A percentile compares a stretch with the other conserved stretches of the same genome.
Evolutionary conservation across 2,888 invertebrate species (phyloP).

Genomic region (Mimas tiliae): DNA sequence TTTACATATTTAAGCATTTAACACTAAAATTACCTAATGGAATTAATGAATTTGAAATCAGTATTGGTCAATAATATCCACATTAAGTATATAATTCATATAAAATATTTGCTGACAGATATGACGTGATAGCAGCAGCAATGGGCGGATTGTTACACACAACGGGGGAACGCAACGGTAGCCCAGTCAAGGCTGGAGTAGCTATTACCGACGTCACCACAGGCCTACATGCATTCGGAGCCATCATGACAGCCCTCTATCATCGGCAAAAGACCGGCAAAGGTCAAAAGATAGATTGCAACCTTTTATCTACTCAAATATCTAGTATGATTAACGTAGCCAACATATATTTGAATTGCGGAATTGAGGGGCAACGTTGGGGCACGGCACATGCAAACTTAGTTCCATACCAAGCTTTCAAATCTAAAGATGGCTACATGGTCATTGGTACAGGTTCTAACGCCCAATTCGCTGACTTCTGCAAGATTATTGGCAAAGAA

Average conservation of each 20-base stretch:
- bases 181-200: slow-evolving; percentile 96
- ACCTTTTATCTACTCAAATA: slow-evolving; percentile 96
- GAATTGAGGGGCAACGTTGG: slow-evolving; percentile 90
- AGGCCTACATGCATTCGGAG: slow-evolving; percentile 97
- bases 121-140: slow-evolving; percentile 97
- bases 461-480: slow-evolving; percentile 90
- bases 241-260: slow-evolving; percentile 95
- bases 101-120: slow-evolving; percentile 64
- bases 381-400: slow-evolving; percentile 98
- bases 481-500: slow-evolving; percentile 85
- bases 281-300: slow-evolving; percentile 97
- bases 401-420: slow-evolving; percentile 97
- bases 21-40: too few species aligned
- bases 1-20: too few species aligned
- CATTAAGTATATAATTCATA: not conserved
- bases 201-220: slow-evolving; percentile 97
- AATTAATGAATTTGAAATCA: not conserved
- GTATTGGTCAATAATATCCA: not conserved
- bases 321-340: slow-evolving; percentile 95
- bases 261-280: slow-evolving; percentile 90
- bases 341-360: slow-evolving; percentile 95
- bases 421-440: slow-evolving; percentile 92
- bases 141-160: slow-evolving; percentile 95
- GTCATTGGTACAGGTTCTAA: slow-evolving; percentile 96
- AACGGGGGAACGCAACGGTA: slow-evolving; percentile 93